Evolutionary conservation across 2,113 vertebrate species (phyloP).

Genomic region (Dasyurus viverrinus): DNA sequence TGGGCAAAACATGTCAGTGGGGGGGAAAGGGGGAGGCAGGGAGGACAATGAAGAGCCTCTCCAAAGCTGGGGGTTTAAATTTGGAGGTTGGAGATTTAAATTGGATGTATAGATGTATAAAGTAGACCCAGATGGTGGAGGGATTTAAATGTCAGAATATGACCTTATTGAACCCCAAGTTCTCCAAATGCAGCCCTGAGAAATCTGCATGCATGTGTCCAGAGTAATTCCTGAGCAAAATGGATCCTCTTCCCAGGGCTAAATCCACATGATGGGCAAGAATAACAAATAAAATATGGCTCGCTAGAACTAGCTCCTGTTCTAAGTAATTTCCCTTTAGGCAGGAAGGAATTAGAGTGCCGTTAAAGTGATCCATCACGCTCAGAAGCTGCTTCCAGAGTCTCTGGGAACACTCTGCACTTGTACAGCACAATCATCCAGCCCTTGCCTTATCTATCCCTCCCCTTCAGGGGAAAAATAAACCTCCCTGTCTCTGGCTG

Average conservation of each 20-base stretch:
- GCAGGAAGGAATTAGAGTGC: constrained; percentile 21
- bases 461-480: background rate
- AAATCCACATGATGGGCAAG: background rate
- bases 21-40: too few relatives aligned
- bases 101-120: background rate
- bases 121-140: background rate
- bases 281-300: constrained; percentile 54
- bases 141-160: background rate
- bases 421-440: background rate
- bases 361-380: constrained; percentile 53
- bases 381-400: constrained; percentile 18
- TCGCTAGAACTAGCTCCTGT: constrained; percentile 47
- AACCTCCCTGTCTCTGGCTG: background rate
- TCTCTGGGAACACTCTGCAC: background rate
- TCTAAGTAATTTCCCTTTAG: constrained; percentile 58
- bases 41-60: background rate
- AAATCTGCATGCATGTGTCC: background rate
- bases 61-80: background rate
- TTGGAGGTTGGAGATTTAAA: background rate
- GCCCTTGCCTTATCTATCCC: background rate
- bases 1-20: background rate
- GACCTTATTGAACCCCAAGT: background rate
- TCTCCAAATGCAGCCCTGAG: too few relatives aligned
- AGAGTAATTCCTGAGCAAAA: background rate
- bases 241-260: background rate